These are phyloP conservation scores for Oreocharis arfaki DNA, from an alignment of 2,113 vertebrate species.

Conservation along the genomic window DNA sequence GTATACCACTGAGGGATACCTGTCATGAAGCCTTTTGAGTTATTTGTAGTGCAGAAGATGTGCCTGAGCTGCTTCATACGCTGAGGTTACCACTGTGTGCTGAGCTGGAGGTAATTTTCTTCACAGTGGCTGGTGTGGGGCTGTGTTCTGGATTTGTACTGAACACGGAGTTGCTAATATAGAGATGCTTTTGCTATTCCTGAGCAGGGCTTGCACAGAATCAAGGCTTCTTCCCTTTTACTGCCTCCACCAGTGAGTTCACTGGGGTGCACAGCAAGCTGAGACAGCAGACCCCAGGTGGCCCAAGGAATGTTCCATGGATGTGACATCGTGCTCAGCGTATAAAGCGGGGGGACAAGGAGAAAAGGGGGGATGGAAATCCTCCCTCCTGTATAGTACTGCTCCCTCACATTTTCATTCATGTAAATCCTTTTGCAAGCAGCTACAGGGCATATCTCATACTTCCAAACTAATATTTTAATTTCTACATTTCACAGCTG, in stretches of 20 bases:
- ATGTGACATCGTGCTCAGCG: background rate
- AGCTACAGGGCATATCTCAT: background rate
- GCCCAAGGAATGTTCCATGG: background rate
- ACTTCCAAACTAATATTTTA: slow-evolving; percentile 33
- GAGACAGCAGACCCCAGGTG: background rate
- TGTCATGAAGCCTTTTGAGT: background rate
- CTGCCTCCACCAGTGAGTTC: background rate
- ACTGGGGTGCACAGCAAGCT: background rate
- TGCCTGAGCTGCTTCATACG: background rate
- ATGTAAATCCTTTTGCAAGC: background rate
- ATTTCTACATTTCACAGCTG: slow-evolving; percentile 28
- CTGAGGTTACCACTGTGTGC: background rate
- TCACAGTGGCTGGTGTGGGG: background rate
- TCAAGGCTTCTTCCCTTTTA: background rate
- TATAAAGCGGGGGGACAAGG: background rate
- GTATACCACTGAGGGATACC: background rate
- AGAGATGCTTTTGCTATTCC: background rate
- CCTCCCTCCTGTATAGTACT: background rate
- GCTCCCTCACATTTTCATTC: background rate
- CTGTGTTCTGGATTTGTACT: background rate
- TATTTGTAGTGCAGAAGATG: background rate
- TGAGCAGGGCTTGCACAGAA: background rate
- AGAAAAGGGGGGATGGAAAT: background rate
- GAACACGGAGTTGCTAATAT: background rate
- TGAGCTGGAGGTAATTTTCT: background rate